These are phyloP conservation scores for Lepus townsendii DNA, from an alignment of 2,797 vertebrate genomes.

Conservation along the genomic window DNA sequence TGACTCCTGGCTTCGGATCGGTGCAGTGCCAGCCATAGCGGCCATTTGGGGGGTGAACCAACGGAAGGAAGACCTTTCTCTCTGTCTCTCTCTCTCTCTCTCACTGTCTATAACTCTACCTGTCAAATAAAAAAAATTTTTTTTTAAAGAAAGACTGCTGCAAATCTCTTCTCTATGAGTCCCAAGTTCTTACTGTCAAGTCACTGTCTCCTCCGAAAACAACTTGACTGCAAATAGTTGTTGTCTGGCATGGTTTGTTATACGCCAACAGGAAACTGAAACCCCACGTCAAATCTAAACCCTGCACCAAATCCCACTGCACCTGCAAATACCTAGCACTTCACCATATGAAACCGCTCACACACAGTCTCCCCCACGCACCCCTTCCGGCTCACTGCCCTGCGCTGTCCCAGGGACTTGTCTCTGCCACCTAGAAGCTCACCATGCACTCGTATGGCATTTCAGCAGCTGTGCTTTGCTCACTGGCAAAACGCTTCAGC, in stretches of 20 bases:
- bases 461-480: background rate
- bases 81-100: too few relatives aligned
- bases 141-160: background rate
- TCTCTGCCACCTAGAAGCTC: background rate
- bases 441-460: rapidly evolving
- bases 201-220: background rate
- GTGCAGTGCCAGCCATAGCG: too few relatives aligned
- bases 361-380: background rate
- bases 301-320: background rate
- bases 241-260: background rate
- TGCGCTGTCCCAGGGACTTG: background rate
- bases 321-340: too few relatives aligned
- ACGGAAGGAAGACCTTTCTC: too few relatives aligned
- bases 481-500: rapidly evolving
- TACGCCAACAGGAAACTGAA: background rate
- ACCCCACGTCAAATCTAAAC: background rate
- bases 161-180: background rate
- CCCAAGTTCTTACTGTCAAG: background rate
- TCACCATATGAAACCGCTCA: background rate
- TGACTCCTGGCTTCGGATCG: too few relatives aligned
- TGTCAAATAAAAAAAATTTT: too few relatives aligned
- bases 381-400: background rate
- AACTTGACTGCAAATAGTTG: rapidly evolving
- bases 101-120: too few relatives aligned
- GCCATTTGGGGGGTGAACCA: too few relatives aligned